Percentiles rank a stretch among this genome's conserved stretches.
Conservation (phyloP, 1,140 invertebrate species). For the Physella acuta region DNA sequence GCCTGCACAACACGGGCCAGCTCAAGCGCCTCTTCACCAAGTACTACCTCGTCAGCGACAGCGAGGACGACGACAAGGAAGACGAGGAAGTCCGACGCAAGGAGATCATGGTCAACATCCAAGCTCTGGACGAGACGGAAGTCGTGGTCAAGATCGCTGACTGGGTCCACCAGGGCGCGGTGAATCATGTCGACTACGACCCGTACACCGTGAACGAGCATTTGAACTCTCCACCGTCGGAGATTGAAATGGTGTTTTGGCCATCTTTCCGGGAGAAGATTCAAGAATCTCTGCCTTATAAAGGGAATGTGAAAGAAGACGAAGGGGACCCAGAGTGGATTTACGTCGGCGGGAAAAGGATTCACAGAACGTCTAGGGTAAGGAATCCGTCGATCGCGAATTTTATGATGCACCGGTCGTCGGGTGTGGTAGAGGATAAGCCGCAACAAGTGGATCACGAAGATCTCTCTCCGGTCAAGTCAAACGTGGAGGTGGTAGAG, state of each 20-base stretch:
- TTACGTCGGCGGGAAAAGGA: neutral
- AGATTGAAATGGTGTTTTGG: neutral
- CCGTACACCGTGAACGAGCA: neutral
- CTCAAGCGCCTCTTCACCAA: neutral
- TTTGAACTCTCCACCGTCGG: neutral
- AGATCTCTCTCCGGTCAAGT: too few species aligned
- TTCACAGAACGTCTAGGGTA: too few species aligned
- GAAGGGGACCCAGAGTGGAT: neutral
- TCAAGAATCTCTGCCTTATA: neutral
- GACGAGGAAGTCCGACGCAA: neutral
- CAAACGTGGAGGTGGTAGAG: too few species aligned
- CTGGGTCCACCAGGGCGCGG: neutral
- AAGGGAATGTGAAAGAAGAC: neutral
- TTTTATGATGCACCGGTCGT: too few species aligned
- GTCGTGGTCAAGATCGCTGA: neutral
- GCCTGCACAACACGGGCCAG: neutral
- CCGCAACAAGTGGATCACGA: too few species aligned
- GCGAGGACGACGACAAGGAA: neutral
- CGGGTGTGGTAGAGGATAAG: too few species aligned
- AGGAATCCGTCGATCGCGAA: too few species aligned
- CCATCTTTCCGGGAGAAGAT: neutral
- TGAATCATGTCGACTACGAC: neutral
- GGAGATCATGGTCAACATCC: neutral
- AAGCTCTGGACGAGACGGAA: constrained; percentile 7
- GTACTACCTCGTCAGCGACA: neutral